Conservation (phyloP, 1,140 invertebrate genomes). For the Rhopalosiphum maidis region DNA sequence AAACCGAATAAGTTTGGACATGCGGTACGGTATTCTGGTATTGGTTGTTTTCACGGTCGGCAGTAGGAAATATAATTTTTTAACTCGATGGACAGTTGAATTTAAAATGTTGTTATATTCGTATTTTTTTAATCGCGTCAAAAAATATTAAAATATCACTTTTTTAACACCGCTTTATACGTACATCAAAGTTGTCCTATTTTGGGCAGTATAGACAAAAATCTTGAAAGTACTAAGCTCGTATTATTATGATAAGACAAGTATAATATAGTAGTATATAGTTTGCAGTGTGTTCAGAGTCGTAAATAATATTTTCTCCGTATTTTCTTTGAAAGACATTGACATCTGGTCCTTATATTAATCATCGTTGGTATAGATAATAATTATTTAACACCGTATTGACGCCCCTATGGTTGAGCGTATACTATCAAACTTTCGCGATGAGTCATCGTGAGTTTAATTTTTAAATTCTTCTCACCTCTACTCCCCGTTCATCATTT, state of each 20-base stretch:
- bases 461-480: not conserved
- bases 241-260: not conserved
- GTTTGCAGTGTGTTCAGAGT: not conserved
- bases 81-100: too few relatives aligned
- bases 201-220: too few relatives aligned
- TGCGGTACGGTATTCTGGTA: not conserved
- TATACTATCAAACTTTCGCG: conserved; percentile 24
- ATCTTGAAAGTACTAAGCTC: too few relatives aligned
- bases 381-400: not conserved
- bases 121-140: too few relatives aligned
- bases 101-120: too few relatives aligned
- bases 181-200: too few relatives aligned
- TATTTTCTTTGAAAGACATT: not conserved
- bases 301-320: not conserved
- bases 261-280: too few relatives aligned
- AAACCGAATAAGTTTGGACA: not conserved
- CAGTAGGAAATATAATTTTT: not conserved
- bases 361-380: not conserved
- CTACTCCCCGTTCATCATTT: not conserved
- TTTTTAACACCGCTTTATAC: too few relatives aligned
- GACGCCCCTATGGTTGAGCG: not conserved
- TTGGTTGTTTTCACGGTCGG: not conserved
- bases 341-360: not conserved
- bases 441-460: conserved; percentile 8
- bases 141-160: too few relatives aligned